Evolutionary conservation across 1,140 invertebrate genomes (phyloP), one percentile per base, ranked within the genome.

Genomic region (Propsilocerus akamusi): DNA sequence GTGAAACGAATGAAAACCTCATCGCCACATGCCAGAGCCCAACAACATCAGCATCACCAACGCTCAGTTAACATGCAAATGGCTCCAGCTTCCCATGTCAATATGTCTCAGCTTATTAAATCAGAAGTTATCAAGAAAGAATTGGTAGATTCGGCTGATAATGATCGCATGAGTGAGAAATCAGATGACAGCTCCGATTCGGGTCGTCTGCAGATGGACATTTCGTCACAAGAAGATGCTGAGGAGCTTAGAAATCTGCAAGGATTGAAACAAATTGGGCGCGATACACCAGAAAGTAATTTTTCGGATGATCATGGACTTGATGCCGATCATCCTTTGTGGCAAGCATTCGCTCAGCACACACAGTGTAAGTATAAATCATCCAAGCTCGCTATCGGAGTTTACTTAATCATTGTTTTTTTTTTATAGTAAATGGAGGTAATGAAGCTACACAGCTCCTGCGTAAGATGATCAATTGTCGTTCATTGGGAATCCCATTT

Each of bases 391-490:
- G n/a, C 28, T 49, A 25, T 5, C 6, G 25, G 20, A 46, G n/a
- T 25, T 7, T 48, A 5, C 12, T 12, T 48, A n/a, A 5, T 48
- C 11, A 48, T 52, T n/a, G 6, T 20, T 26, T 26, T 50, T 47
- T 7, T 22, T 51, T 50, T 25, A 25, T n/a, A 30, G 49, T 46
- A 4, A 51, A 51, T 51, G 68, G 67, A 56, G 69, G 68, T 41
- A 78, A 78, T 6, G 80, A 81, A 59, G 78, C 81, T 2, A 81
- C 78, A 41, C 81, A 83, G 59, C 59, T 86, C 14, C 63, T 86
- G 12, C 67, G 80, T 52, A 74, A 76, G 55, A 66, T 86, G 41
- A 84, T 86, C 54, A 82, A 77, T 58, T 81, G 79, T 64, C 73
- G 80, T 55, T 75, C 77, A 59, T 72, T 80, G 30, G 80, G 77